phyloP scores from a whole-genome alignment of 35 echinoderm and acorn worm genomes.

The Hemicentrotus pulcherrimus region DNA sequence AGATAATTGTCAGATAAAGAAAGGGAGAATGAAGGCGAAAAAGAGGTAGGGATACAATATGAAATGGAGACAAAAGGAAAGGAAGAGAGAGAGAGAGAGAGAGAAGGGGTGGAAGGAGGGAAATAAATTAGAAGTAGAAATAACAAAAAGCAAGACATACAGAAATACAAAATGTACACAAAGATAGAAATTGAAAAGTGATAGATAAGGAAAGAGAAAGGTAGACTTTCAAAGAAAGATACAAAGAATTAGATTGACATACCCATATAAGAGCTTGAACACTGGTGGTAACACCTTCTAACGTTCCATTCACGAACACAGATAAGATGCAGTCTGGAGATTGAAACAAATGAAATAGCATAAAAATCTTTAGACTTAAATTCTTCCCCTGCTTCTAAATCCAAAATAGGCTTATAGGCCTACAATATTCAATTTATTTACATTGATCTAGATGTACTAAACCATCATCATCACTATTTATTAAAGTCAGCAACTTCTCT shows the following conservation, averaged over 20 bases:
- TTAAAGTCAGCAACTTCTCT: too few species aligned
- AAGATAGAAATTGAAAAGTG: too few species aligned
- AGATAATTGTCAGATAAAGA: background rate
- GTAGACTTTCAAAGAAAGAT: background rate
- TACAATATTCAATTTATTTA: too few species aligned
- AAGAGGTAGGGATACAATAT: too few species aligned
- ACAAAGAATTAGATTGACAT: background rate
- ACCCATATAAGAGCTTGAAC: slow-evolving; percentile 69
- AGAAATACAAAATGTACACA: background rate
- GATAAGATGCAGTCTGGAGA: slow-evolving; percentile 61
- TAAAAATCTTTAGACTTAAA: too few species aligned
- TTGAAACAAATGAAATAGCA: background rate
- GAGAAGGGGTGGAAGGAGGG: too few species aligned
- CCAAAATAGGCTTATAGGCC: too few species aligned
- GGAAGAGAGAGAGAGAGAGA: background rate
- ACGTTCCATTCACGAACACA: slow-evolving; percentile 69
- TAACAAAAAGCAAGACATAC: too few species aligned
- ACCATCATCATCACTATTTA: too few species aligned
- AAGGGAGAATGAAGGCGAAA: too few species aligned
- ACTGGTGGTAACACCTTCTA: slow-evolving; percentile 36
- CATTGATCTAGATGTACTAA: background rate
- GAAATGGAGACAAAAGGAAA: background rate
- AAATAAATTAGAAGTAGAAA: too few species aligned
- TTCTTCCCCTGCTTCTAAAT: background rate
- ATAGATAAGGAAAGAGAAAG: too few species aligned